These are phyloP conservation scores for Helicoverpa armigera DNA, from an alignment of 1,140 invertebrate species.

Conservation along the genomic window DNA sequence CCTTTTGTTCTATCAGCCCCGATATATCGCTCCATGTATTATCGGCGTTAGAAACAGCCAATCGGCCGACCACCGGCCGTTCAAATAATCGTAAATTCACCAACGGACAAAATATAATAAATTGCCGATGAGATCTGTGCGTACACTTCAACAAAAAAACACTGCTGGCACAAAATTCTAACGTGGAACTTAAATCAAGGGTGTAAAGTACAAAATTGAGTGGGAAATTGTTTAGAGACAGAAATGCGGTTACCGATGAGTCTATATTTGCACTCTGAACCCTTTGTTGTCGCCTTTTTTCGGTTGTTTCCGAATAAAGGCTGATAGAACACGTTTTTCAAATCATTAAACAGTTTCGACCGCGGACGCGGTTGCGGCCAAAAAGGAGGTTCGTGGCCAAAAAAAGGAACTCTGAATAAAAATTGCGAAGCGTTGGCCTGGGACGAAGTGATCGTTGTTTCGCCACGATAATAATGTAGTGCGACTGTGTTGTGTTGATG, in stretches of 20 bases:
- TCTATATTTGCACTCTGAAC: conserved; percentile 84
- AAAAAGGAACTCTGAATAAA: conserved; percentile 69
- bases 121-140: conserved; percentile 85
- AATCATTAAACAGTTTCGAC: conserved; percentile 86
- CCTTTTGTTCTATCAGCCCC: conserved; percentile 30
- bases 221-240: conserved; percentile 11
- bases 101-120: conserved; percentile 86
- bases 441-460: conserved; percentile 73
- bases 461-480: conserved; percentile 66
- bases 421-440: conserved; percentile 66
- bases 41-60: conserved; percentile 83
- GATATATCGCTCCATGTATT: conserved; percentile 64
- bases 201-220: conserved; percentile 59
- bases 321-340: conserved; percentile 87
- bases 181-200: not conserved
- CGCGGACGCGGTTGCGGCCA: conserved; percentile 76
- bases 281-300: conserved; percentile 85
- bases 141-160: conserved; percentile 74
- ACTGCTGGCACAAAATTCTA: conserved; percentile 50
- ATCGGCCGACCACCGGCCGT: conserved; percentile 79
- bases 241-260: conserved; percentile 63
- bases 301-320: conserved; percentile 84
- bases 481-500: conserved; percentile 48
- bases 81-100: conserved; percentile 85
- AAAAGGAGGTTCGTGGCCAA: conserved; percentile 69